Evolutionary conservation across 1,140 invertebrate genomes (phyloP).

Genomic region (Cotesia vestalis): DNA sequence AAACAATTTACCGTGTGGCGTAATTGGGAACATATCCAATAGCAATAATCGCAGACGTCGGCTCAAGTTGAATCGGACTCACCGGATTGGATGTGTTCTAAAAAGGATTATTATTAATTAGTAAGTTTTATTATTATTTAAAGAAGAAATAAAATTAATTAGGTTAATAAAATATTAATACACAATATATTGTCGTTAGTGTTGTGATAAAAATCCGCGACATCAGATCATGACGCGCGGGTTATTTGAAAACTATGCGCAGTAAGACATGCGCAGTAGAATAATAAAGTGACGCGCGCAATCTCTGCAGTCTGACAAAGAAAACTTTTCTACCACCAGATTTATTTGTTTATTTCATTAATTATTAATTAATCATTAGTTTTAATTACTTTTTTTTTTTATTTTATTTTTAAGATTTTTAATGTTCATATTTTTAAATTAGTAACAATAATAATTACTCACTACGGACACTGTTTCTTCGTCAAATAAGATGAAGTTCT

Average conservation of each 20-base stretch:
- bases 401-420: too few species aligned
- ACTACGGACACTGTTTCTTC: conserved; percentile 50
- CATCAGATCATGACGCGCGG: conserved; percentile 29
- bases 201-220: conserved; percentile 44
- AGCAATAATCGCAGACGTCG: conserved; percentile 56
- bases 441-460: conserved; percentile 41
- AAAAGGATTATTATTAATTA: conserved; percentile 29
- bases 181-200: conserved; percentile 45
- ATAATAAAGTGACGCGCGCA: conserved; percentile 8
- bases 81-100: conserved; percentile 48
- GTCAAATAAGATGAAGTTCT: conserved; percentile 53
- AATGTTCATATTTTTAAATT: too few species aligned
- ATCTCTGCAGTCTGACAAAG: not conserved
- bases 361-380: not conserved
- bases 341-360: not conserved
- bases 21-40: conserved; percentile 58
- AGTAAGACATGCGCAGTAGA: conserved; percentile 6
- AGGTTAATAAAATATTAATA: conserved; percentile 12
- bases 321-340: too few species aligned
- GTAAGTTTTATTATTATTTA: not conserved
- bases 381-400: too few species aligned
- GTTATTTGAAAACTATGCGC: conserved; percentile 15
- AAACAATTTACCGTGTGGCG: conserved; percentile 48
- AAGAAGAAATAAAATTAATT: not conserved
- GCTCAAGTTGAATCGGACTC: conserved; percentile 49